Base-by-base conservation (phyloP, 2,888 invertebrate species). In the Metalampra italica region DNA sequence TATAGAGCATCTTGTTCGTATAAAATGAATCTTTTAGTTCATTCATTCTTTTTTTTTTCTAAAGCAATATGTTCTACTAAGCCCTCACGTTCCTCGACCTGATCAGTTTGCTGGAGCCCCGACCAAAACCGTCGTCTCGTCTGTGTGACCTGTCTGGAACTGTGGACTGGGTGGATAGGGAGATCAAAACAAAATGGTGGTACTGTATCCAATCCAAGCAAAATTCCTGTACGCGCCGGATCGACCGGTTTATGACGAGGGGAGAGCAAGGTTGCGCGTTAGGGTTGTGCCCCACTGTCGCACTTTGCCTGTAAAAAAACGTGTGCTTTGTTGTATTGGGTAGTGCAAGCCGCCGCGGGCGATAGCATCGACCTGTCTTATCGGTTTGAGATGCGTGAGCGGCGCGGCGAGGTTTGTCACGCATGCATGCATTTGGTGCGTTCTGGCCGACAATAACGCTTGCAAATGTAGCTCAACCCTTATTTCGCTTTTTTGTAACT, bases 221-320 rank as follows among this genome's bases (percentile, higher is more conserved):
- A 69, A 71, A 78, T 71, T 71, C 72, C 69, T 63, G 72, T 73
- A 64, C 64, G 66, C 57, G 60, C 64, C 62, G 68, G 72, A 71
- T 72, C 72, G 73, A 80, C 78, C 78, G 77, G 82, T 82, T 81
- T 77, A 12, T 74, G 75, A 73, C 71, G 78, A 78, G 83, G 84
- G 83, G 82, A 79, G 75, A 65, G 64, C 82, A 81, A 83, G 81
- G 83, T 76, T n/a, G n/a, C n/a, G n/a, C n/a, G n/a, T n/a, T n/a
- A n/a, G n/a, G n/a, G n/a, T n/a, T n/a, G n/a, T n/a, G n/a, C n/a
- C n/a, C n/a, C n/a, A n/a, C n/a, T n/a, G n/a, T n/a, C n/a, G n/a
- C n/a, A n/a, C n/a, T n/a, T n/a, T n/a, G n/a, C n/a, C n/a, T n/a
- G n/a, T n/a, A n/a, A n/a, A n/a, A n/a, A n/a, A n/a, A n/a, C n/a